Evolutionary conservation across 2,888 invertebrate genomes (phyloP), one percentile per base, ranked within the genome.

Genomic region (Phengaris alcon): DNA sequence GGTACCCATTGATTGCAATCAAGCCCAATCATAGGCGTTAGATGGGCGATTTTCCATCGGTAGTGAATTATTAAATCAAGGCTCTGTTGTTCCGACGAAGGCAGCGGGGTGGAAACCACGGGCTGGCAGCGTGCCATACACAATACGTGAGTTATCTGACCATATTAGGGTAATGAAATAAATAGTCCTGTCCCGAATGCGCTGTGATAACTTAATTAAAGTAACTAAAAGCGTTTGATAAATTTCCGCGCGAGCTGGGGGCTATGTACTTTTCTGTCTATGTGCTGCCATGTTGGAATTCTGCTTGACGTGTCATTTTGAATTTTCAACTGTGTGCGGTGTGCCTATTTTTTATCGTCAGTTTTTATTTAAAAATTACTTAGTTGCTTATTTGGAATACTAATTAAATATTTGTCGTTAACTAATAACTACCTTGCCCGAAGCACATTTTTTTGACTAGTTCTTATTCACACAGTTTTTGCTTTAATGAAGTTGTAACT

Each of bases 121-220:
- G 79, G 82, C 87, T 91, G 91, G 91, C 91, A 87, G 77, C 77
- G 79, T 80, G 91, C 91, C 90, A 90, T 85, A 84, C 84, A 84
- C 83, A 82, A 83, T 81, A 81, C 84, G 81, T 81, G 81, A 85
- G 84, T 84, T 85, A 85, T 84, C 84, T 79, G 77, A 77, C 79
- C 76, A 77, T 79, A 78, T 78, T 78, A 79, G 79, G 77, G 76
- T 77, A 76, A 77, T 77, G 74, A 74, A 76, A 68, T 76, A 77
- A 75, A 75, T 75, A 70, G 48, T 70, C 46, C 70, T 35, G 75
- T 70, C 75, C 57, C 13, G 69, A 48, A 46, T 57, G 57, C 15
- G 52, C 72, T 54, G 52, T 72, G 72, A 70, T 69, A 70, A 75
- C 69, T 59, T 70, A 70, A 72, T 72, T 72, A 72, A 70, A 72